A percentile compares a stretch with the other conserved stretches of the same genome.
These are phyloP conservation scores for Maniola jurtina DNA, from an alignment of 1,140 invertebrate genomes.

Conservation along the genomic window DNA sequence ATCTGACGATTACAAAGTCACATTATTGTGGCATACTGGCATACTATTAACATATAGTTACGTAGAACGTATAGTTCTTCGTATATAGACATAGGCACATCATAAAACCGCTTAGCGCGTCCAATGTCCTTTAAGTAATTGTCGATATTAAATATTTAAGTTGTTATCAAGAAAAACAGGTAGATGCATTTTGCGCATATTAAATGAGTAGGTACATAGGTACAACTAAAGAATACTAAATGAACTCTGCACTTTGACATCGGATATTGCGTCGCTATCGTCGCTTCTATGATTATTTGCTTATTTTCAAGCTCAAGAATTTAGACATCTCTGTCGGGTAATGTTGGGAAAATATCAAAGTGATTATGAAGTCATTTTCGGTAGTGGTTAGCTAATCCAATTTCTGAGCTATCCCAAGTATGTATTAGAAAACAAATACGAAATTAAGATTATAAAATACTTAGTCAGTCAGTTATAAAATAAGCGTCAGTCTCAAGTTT, in stretches of 20 bases:
- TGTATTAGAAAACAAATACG: not conserved
- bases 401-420: not conserved
- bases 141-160: constrained; percentile 26
- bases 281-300: constrained; percentile 28
- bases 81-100: not conserved
- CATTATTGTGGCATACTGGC: constrained; percentile 50
- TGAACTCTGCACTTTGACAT: constrained; percentile 31
- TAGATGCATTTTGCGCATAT: constrained; percentile 10
- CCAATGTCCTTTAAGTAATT: constrained; percentile 26
- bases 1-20: constrained; percentile 47
- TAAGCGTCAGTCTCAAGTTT: not conserved
- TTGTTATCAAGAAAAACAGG: constrained; percentile 23
- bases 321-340: constrained; percentile 15
- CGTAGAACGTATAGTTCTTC: constrained; percentile 38
- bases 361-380: constrained; percentile 13
- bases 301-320: constrained; percentile 31
- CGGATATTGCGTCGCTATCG: constrained; percentile 15
- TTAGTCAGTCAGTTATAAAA: too few species aligned
- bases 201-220: constrained; percentile 7
- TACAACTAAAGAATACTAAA: constrained; percentile 30
- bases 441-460: not conserved
- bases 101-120: constrained; percentile 24
- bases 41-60: constrained; percentile 37
- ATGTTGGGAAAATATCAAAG: constrained; percentile 23
- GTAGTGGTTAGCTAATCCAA: constrained; percentile 1